A percentile compares a stretch with the other conserved stretches of the same genome.
Conservation (phyloP, 1,140 invertebrate species). For the Drosophila punjabiensis region DNA sequence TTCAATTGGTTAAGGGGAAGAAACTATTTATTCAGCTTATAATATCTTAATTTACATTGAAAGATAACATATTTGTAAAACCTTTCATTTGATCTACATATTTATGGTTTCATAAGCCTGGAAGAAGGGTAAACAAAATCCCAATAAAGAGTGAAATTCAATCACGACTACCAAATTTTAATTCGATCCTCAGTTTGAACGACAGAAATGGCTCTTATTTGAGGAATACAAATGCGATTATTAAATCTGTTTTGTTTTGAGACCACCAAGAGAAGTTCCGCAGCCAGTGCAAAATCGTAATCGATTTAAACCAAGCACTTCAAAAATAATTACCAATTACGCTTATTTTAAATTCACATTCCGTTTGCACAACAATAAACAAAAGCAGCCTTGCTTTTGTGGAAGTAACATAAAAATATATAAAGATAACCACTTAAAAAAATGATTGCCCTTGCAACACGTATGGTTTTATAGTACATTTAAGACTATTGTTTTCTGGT, state of each 20-base stretch:
- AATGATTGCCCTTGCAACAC: neutral
- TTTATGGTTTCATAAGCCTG: neutral
- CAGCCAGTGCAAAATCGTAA: conserved; percentile 4
- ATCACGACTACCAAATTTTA: neutral
- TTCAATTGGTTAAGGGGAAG: neutral
- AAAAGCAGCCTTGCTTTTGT: neutral
- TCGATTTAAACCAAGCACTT: conserved; percentile 27
- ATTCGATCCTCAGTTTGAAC: neutral
- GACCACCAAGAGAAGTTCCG: conserved; percentile 30
- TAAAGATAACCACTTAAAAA: conserved; percentile 10
- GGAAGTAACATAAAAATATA: neutral
- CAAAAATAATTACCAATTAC: conserved; percentile 40
- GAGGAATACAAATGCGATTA: conserved; percentile 40
- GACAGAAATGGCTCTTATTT: conserved; percentile 13
- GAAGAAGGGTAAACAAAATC: neutral
- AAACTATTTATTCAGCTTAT: neutral
- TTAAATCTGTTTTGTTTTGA: conserved; percentile 29
- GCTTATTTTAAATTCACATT: conserved; percentile 30
- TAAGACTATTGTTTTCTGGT: neutral
- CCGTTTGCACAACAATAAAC: conserved; percentile 13
- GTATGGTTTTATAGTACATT: neutral
- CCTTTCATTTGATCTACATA: neutral
- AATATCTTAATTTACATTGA: neutral
- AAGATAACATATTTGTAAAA: neutral
- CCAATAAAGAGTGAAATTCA: neutral